Evolutionary conservation across 1,140 invertebrate species (phyloP), one percentile per base, ranked within the genome.

Genomic region (Vollenhovia emeryi): DNA sequence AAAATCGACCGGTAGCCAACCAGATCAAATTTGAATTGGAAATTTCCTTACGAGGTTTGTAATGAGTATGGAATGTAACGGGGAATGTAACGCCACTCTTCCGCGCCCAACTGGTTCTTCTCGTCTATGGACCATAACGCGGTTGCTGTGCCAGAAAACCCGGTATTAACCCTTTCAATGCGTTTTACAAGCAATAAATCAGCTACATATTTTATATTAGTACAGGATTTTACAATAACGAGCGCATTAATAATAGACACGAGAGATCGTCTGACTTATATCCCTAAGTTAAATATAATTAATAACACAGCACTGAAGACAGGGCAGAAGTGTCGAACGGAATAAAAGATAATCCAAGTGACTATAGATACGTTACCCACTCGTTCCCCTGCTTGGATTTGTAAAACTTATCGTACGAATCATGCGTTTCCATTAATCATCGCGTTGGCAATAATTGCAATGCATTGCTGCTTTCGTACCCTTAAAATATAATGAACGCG

Each of bases 1-100:
- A 92, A 92, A 91, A 90, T 92, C 85, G 62, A 45, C 40, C 68
- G 45, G 73, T 59, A 78, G 69, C 27, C 36, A 8, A 11, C 64
- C 84, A 57, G 15, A 59, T 52, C 60, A 24, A 36, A 93, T 94
- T 93, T 93, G 85, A 93, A 93, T 89, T 94, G 92, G 79, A 92
- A 94, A 93, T 93, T 93, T 90, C 85, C 73, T 87, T 80, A 85
- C 74, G 71, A 85, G 84, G 83, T 90, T 71, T 80, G 87, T 90
- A 91, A 92, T 90, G 73, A 92, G 74, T 69, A 60, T 89, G 92
- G 92, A 94, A 94, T 93, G 92, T 94, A 94, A 94, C 93, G 93
- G 93, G 11, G 66, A 50, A 50, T 50, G 48, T 50, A 50, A 50
- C 48, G 48, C 48, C 55, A 60, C 76, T 74, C 52, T 69, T 84